These are phyloP conservation scores for Globodera ellingtonae DNA, from an alignment of 1,140 invertebrate genomes.

Conservation along the genomic window DNA sequence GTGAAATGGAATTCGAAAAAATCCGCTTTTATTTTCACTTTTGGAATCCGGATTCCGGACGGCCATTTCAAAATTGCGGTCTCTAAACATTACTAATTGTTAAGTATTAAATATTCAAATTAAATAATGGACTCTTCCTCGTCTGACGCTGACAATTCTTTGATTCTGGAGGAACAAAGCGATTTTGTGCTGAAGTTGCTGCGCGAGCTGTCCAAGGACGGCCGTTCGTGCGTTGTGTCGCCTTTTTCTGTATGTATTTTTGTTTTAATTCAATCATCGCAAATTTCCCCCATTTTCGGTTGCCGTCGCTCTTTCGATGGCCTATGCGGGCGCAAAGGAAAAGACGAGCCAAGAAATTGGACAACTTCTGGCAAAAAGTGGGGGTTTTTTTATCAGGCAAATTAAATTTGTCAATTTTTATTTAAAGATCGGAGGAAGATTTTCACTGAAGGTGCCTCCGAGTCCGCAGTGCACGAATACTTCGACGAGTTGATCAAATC, in stretches of 20 bases:
- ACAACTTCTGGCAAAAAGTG: conserved; percentile 22
- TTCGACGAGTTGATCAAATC: not conserved
- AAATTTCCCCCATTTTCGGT: not conserved
- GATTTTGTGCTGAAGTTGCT: conserved; percentile 34
- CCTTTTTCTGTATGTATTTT: not conserved
- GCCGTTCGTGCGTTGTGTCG: conserved; percentile 16
- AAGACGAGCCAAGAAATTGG: conserved; percentile 26
- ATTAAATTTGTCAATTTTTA: not conserved
- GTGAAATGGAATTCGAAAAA: no score
- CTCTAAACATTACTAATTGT: no score
- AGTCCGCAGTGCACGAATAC: not conserved
- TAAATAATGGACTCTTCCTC: no score
- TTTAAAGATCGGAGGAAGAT: not conserved
- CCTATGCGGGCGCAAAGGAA: conserved; percentile 29
- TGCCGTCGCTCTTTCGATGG: conserved; percentile 33
- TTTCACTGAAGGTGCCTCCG: not conserved
- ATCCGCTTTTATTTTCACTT: no score
- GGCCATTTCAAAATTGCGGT: no score
- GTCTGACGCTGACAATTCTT: not conserved
- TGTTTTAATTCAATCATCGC: no score
- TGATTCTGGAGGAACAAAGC: conserved; percentile 20
- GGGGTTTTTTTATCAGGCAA: not conserved
- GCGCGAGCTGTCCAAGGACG: not conserved
- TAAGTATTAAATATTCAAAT: no score
- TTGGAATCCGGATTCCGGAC: no score